These are phyloP conservation scores for Drosophila asahinai DNA, from an alignment of 1,140 invertebrate species.

Conservation along the genomic window DNA sequence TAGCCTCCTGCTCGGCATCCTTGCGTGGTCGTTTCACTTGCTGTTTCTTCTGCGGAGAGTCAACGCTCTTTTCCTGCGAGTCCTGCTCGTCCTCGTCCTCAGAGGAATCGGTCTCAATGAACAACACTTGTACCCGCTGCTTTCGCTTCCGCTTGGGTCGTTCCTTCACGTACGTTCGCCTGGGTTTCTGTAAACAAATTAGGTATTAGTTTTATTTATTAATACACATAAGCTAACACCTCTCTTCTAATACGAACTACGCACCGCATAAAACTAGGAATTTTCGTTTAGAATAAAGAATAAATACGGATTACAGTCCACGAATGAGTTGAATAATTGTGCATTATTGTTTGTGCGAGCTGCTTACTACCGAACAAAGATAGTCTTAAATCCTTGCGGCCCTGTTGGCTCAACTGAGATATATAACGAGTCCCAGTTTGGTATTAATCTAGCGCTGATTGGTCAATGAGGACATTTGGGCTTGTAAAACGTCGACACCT, in stretches of 20 bases:
- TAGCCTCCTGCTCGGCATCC: slow-evolving; percentile 53
- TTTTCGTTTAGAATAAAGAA: too few relatives aligned
- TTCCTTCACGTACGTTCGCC: slow-evolving; percentile 69
- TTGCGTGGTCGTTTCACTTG: slow-evolving; percentile 44
- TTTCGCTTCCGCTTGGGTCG: slow-evolving; percentile 72
- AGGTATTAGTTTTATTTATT: neutral
- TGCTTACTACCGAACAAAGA: slow-evolving; percentile 80
- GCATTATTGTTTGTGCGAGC: slow-evolving; percentile 52
- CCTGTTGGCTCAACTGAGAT: slow-evolving; percentile 75
- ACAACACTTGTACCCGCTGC: slow-evolving; percentile 57
- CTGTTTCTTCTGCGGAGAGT: slow-evolving; percentile 54
- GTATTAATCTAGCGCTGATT: slow-evolving; percentile 55
- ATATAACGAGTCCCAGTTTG: slow-evolving; percentile 49
- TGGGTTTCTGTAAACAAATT: slow-evolving; percentile 44
- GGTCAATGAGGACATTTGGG: neutral
- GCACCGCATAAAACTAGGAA: too few relatives aligned
- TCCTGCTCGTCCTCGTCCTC: slow-evolving; percentile 56
- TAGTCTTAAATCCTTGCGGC: slow-evolving; percentile 74
- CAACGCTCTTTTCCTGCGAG: slow-evolving; percentile 36
- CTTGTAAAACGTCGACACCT: neutral
- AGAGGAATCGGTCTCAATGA: slow-evolving; percentile 66
- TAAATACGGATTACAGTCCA: neutral
- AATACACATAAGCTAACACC: too few relatives aligned
- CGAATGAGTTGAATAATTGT: too few relatives aligned
- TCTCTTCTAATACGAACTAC: too few relatives aligned